phyloP scores from a whole-genome alignment of 2,888 invertebrate genomes.

The Lycocerus yunnanus region DNA sequence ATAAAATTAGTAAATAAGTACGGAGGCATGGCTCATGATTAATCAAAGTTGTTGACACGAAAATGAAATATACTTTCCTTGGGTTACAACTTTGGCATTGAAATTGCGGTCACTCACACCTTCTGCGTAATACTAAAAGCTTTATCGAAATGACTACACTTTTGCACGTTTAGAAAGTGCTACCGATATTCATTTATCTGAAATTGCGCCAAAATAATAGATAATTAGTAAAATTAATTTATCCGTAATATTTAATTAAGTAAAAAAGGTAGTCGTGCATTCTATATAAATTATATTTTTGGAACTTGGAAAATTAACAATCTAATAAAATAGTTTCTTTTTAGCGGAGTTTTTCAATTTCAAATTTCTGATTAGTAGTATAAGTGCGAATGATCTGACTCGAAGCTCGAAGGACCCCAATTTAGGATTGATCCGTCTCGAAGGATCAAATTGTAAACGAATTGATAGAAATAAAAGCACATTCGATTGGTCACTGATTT shows the following conservation, averaged over 20 bases:
- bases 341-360: neutral
- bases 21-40: neutral
- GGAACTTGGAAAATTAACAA: neutral
- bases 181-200: neutral
- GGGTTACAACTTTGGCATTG: neutral
- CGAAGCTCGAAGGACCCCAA: neutral
- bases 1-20: neutral
- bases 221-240: neutral
- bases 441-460: neutral
- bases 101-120: constrained; percentile 1
- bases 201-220: neutral
- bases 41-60: neutral
- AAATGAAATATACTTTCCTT: neutral
- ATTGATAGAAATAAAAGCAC: neutral
- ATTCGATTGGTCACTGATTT: neutral
- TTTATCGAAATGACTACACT: neutral
- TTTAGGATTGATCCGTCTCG: neutral
- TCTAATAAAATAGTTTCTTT: neutral
- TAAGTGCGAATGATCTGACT: neutral
- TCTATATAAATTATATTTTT: neutral
- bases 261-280: neutral
- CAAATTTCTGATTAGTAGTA: neutral
- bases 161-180: neutral
- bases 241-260: neutral
- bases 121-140: neutral